Base-by-base conservation (phyloP, 2,113 vertebrate genomes). In the Pseudorasbora parva region DNA sequence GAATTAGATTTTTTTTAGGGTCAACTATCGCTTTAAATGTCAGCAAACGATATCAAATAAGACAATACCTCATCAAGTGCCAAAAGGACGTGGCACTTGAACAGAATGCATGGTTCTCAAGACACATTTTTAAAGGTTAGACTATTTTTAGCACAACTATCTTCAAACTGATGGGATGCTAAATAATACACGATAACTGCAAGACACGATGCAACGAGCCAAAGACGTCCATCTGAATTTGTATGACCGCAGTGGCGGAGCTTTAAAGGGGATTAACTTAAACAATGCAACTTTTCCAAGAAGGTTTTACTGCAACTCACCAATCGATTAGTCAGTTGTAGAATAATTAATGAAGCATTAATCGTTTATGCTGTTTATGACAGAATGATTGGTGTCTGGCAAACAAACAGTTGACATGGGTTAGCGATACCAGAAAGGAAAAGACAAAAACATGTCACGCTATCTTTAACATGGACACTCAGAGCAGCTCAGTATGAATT, bases 61-160 rank as follows among this genome's bases (percentile, higher is more conserved):
- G 33, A 68, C n/a, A 72, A 25, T 23, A 25, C 47, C 68, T 25
- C 41, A 25, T n/a, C 21, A 15, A 47, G 68, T 72, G n/a, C 11
- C 41, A 25, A 68, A 72, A 72, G n/a, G 11, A 47, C 12, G 11
- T 4, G 21, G n/a, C 21, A 43, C 21, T 43, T n/a, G n/a, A 72
- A 72, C 21, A 47, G 11, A 72, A 72, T 8, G 41, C 41, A 23
- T 23, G 2, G 5, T 5, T 72, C 41, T 45, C 41, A 45, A 45
- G n/a, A 71, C 41, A 68, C 30, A n/a, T 17, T 71, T 71, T 45
- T 11, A 72, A 71, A 71, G 37, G 68, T 71, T 45, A 71, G 11
- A 23, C 41, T 45, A 71, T 45, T 45, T 45, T 23, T 45, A 45
- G 23, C 33, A 71, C 0, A 8, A 23, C 5, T 72, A n/a, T 72